These are phyloP conservation scores for Strix uralensis DNA, from an alignment of 2,113 vertebrate species.

Conservation along the genomic window DNA sequence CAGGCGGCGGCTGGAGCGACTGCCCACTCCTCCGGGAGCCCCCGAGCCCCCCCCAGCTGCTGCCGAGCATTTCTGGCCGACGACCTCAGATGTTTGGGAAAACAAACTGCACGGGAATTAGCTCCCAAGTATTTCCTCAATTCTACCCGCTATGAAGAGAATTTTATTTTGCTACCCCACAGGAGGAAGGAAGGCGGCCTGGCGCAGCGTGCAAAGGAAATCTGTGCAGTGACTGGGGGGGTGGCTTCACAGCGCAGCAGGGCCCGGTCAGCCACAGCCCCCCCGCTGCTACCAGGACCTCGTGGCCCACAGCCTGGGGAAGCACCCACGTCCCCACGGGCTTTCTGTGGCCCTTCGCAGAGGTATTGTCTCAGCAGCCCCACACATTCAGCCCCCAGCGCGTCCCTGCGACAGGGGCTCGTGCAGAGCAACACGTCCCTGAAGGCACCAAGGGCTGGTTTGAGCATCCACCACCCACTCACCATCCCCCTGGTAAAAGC, in stretches of 20 bases:
- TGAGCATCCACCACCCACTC: background rate
- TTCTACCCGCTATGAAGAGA: constrained; percentile 27
- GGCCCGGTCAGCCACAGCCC: background rate
- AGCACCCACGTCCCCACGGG: fast-evolving
- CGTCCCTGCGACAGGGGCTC: fast-evolving
- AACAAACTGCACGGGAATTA: constrained; percentile 39
- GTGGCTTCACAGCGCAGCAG: fast-evolving
- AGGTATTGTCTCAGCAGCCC: background rate
- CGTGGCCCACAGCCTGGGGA: background rate
- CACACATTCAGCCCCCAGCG: background rate
- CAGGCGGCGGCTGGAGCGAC: fast-evolving
- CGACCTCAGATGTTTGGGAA: background rate
- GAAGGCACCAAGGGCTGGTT: background rate
- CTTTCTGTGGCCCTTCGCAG: background rate
- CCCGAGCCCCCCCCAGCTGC: fast-evolving
- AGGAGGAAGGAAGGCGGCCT: background rate
- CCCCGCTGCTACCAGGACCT: fast-evolving
- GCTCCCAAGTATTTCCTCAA: constrained; percentile 56
- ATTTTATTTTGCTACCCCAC: constrained; percentile 20
- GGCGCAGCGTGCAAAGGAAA: background rate
- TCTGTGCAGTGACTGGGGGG: background rate
- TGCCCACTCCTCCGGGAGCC: background rate
- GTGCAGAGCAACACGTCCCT: fast-evolving
- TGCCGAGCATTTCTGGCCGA: background rate
- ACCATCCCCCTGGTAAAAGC: background rate